Evolutionary conservation across 2,888 invertebrate genomes (phyloP), one percentile per base, ranked within the genome.

Genomic region (Onchidella celtica): DNA sequence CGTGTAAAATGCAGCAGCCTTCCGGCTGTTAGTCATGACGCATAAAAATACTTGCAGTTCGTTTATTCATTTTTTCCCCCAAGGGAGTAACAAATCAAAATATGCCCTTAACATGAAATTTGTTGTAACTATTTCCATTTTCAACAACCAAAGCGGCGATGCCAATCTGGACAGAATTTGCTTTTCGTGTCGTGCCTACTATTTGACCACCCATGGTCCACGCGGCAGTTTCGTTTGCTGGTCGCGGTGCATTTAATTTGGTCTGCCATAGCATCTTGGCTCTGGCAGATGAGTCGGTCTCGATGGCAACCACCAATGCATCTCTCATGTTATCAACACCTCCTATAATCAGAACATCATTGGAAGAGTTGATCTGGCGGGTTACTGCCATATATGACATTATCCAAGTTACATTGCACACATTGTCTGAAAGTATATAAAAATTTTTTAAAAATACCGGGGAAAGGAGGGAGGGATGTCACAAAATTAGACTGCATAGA

Each of bases 191-290:
- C 9, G 59, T 32, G 29, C 59, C 59, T 0, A 36, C 59, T 61
- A 73, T 27, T 38, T 73, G 73, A 21, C 73, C 73, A n/a, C 11
- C 17, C 34, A 73, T 29, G 32, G 55, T 27, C 73, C 73, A 73
- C 1, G 73, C 34, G 11, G n/a, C 36, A 24, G n/a, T 21, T 36
- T 73, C 11, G 6, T 29, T 1, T 47, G 47, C 6, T 3, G 29
- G n/a, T 24, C 1, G 32, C 3, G 32, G 6, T 6, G 32, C 36
- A 27, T 27, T 73, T 14, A 73, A 59, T 24, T 34, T 59, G n/a
- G 73, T 73, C 59, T 57, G 34, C 73, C 59, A 73, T 38, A 73
- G n/a, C 1, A 73, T 57, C 4, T 27, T 11, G 9, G 59, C 34
- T 3, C 38, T 4, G n/a, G 36, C 34, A 0, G 59, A 1, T 14